phyloP scores from a whole-genome alignment of 2,797 vertebrate genomes.

The Meda fulgida region DNA sequence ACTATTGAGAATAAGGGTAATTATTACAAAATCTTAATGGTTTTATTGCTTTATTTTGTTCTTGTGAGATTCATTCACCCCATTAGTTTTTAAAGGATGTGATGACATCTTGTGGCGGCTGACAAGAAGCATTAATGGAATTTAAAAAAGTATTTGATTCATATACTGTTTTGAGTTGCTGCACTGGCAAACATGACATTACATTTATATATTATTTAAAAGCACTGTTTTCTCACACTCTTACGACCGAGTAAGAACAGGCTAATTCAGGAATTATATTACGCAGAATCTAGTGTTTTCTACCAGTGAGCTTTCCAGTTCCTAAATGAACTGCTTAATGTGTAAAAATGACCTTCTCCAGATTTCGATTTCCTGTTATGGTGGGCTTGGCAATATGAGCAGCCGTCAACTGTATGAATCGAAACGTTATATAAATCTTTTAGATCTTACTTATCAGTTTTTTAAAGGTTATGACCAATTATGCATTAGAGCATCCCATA shows the following conservation, averaged over 20 bases:
- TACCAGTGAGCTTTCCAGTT: not conserved
- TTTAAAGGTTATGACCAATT: not conserved
- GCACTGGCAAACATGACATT: not conserved
- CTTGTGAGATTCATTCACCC: not conserved
- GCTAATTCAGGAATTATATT: not conserved
- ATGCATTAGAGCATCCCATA: not conserved
- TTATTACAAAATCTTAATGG: not conserved
- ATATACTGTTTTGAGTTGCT: not conserved
- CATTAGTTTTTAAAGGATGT: not conserved
- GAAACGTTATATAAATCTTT: not conserved
- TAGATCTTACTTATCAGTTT: not conserved
- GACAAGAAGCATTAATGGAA: not conserved
- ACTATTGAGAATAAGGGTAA: not conserved
- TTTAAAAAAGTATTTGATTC: not conserved
- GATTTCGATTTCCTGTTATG: not conserved
- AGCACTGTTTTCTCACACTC: not conserved
- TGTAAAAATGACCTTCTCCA: not conserved
- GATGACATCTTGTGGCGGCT: conserved; percentile 53
- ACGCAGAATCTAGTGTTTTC: not conserved
- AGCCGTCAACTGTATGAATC: not conserved
- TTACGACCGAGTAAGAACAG: not conserved
- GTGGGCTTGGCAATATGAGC: not conserved
- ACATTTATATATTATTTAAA: not conserved
- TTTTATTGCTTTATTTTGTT: not conserved
- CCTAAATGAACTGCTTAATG: not conserved